Percentiles rank a stretch among this genome's conserved stretches.
Conservation (phyloP, 2,888 invertebrate genomes). For the Uropetala carovei region DNA sequence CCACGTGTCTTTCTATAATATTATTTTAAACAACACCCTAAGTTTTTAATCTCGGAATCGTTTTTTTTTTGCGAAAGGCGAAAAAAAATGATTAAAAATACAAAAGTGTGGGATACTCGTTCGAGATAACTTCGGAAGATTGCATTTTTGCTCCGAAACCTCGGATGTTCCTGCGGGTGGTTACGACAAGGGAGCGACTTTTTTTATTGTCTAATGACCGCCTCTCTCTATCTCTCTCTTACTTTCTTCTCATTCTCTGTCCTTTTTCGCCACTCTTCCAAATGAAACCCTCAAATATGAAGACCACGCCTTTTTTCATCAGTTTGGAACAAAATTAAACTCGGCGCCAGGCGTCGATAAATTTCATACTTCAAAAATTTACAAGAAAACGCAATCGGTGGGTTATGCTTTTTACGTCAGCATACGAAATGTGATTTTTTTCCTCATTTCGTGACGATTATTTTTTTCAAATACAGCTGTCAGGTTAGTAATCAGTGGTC, state of each 20-base stretch:
- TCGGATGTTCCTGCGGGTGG: background rate
- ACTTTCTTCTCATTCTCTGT: background rate
- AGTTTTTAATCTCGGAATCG: background rate
- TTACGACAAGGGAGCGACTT: background rate
- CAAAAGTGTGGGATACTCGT: background rate
- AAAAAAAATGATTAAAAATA: background rate
- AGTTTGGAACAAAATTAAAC: background rate
- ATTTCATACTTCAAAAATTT: background rate
- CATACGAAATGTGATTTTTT: too few species aligned
- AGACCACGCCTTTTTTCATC: background rate
- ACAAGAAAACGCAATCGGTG: background rate
- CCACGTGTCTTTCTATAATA: background rate
- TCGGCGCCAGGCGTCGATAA: background rate
- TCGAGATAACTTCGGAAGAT: conserved; percentile 13
- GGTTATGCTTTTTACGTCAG: background rate
- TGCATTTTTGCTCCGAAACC: background rate
- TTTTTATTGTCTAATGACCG: background rate
- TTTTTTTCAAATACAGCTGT: too few species aligned
- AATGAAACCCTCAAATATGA: background rate
- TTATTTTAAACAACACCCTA: background rate
- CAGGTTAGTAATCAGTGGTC: too few species aligned
- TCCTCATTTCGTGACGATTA: too few species aligned
- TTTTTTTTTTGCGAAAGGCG: background rate
- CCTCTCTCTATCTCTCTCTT: background rate
- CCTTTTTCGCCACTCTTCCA: background rate